phyloP scores from a whole-genome alignment of 2,888 invertebrate species.

The Noctua comes region DNA sequence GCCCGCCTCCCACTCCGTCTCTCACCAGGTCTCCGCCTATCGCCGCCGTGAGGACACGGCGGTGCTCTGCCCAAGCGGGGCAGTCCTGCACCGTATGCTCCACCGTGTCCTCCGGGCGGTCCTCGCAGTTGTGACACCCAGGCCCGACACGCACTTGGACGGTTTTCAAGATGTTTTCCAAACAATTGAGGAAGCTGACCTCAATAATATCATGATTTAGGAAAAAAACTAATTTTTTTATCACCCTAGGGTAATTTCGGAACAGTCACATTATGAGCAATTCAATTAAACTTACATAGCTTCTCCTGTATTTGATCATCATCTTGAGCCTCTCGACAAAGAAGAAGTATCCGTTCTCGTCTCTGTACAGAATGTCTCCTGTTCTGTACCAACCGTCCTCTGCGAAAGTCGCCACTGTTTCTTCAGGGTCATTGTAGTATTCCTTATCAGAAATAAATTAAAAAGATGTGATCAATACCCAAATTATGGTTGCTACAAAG shows the following conservation, averaged over 20 bases:
- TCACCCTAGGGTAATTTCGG: not conserved
- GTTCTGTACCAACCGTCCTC: conserved; percentile 84
- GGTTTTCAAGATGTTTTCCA: too few relatives aligned
- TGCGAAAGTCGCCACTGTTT: conserved; percentile 66
- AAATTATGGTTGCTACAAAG: not conserved
- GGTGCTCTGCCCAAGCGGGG: too few relatives aligned
- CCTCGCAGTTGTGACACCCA: too few relatives aligned
- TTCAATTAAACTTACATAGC: conserved; percentile 78
- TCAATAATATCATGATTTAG: too few relatives aligned
- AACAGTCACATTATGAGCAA: not conserved
- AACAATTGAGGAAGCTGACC: too few relatives aligned
- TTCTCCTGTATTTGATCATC: conserved; percentile 84
- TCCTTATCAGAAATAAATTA: conserved; percentile 19
- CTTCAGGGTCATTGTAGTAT: conserved; percentile 57
- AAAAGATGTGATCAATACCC: not conserved
- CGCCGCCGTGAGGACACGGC: too few relatives aligned
- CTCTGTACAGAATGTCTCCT: conserved; percentile 87
- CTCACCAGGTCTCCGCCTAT: too few relatives aligned
- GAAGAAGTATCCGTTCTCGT: conserved; percentile 84
- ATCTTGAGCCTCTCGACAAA: conserved; percentile 87
- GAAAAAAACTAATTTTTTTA: not conserved
- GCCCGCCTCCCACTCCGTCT: too few relatives aligned
- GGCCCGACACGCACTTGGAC: too few relatives aligned
- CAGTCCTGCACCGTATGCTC: too few relatives aligned
- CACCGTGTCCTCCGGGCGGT: too few relatives aligned